These are phyloP conservation scores for Halichondria panicea DNA, from an alignment of 37 sponge, comb jelly and placozoan genomes.

Conservation along the genomic window DNA sequence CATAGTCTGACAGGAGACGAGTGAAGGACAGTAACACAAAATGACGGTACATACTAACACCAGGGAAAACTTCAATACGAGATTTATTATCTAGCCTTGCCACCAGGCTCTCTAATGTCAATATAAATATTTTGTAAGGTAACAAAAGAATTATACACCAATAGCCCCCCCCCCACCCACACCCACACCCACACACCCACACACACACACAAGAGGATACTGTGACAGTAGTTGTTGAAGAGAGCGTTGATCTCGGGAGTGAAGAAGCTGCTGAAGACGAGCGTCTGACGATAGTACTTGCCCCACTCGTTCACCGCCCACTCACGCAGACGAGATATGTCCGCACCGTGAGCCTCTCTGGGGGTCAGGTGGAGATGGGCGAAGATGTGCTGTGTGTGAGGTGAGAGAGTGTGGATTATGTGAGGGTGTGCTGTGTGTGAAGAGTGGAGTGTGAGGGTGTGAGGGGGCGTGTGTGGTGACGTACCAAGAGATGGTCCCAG, in stretches of 20 bases:
- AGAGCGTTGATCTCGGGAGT: conserved; percentile 87
- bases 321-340: conserved; percentile 80
- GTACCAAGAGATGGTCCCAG: conserved; percentile 89
- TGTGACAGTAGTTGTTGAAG: conserved; percentile 56
- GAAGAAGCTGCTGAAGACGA: conserved; percentile 68
- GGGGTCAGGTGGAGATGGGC: conserved; percentile 75
- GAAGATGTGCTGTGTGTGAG: conserved; percentile 45
- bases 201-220: conserved; percentile 39
- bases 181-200: neutral
- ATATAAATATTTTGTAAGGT: neutral
- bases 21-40: neutral
- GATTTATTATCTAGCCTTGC: too few relatives aligned
- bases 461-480: neutral
- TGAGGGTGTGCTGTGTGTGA: neutral
- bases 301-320: conserved; percentile 86
- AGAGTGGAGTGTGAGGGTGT: neutral
- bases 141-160: neutral
- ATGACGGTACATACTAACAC: too few relatives aligned
- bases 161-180: neutral
- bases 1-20: conserved; percentile 28
- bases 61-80: neutral
- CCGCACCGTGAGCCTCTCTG: conserved; percentile 74
- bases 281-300: conserved; percentile 80
- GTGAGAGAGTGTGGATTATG: neutral
- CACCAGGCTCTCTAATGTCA: too few relatives aligned